Evolutionary conservation across 2,797 vertebrate genomes (phyloP).

Genomic region (Kryptopterus vitreolus): DNA sequence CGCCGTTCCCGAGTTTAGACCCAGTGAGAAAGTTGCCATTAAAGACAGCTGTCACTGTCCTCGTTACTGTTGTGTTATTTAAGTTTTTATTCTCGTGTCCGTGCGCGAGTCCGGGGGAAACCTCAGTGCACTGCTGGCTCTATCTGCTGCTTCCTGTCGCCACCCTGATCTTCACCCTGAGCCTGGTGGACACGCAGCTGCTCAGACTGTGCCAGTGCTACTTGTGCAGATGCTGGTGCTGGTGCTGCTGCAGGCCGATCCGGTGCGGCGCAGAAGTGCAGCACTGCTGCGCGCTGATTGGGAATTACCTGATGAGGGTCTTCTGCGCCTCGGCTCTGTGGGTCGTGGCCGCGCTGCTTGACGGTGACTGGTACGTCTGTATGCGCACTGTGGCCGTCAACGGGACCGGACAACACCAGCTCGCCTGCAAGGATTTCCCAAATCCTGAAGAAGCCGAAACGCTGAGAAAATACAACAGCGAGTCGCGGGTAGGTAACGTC

Average conservation of each 20-base stretch:
- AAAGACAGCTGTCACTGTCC: slow-evolving; percentile 21
- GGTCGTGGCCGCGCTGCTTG: slow-evolving; percentile 38
- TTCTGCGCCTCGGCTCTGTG: slow-evolving; percentile 43
- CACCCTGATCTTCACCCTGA: slow-evolving; percentile 24
- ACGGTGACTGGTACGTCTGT: slow-evolving; percentile 52
- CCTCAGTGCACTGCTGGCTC: slow-evolving; percentile 49
- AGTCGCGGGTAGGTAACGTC: slow-evolving; percentile 40
- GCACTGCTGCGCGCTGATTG: slow-evolving; percentile 6
- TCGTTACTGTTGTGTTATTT: slow-evolving; percentile 38
- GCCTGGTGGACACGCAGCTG: slow-evolving; percentile 32
- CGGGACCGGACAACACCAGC: slow-evolving; percentile 35
- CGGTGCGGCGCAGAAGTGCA: slow-evolving; percentile 6
- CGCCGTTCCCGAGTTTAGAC: slow-evolving; percentile 7
- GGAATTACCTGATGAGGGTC: slow-evolving; percentile 8
- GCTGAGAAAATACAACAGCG: slow-evolving; percentile 44
- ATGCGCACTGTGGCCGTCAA: slow-evolving; percentile 27
- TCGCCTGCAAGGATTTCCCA: slow-evolving; percentile 47
- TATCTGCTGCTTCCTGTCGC: slow-evolving; percentile 40
- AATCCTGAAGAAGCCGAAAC: slow-evolving; percentile 41
- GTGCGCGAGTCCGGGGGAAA: slow-evolving; percentile 34
- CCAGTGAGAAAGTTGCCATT: slow-evolving; percentile 23
- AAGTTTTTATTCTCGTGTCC: slow-evolving; percentile 48
- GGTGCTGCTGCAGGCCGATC: slow-evolving; percentile 9
- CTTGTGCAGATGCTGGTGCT: slow-evolving; percentile 29
- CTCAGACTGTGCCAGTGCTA: slow-evolving; percentile 47